phyloP scores from a whole-genome alignment of 2,113 vertebrate species.

The Sus scrofa region DNA sequence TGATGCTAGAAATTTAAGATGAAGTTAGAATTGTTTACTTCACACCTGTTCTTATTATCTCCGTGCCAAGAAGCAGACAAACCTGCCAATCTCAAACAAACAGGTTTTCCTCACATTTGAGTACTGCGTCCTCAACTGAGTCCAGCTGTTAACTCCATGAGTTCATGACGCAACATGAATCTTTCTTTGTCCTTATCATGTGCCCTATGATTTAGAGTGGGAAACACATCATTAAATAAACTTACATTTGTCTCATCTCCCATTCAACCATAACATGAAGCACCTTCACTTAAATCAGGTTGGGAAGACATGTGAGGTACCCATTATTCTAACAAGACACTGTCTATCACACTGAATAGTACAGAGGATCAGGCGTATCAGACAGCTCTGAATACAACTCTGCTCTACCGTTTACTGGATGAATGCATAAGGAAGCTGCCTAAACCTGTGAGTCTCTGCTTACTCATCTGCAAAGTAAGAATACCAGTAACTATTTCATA shows the following conservation, averaged over 20 bases:
- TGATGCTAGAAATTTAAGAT: slow-evolving; percentile 36
- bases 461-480: background rate
- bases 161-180: background rate
- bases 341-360: background rate
- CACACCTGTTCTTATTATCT: slow-evolving; percentile 47
- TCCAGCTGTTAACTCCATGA: background rate
- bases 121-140: background rate
- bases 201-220: background rate
- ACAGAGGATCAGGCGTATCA: background rate
- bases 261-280: background rate
- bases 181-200: background rate
- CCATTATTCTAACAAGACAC: background rate
- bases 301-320: background rate
- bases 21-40: slow-evolving; percentile 41
- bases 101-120: background rate
- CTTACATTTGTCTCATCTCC: background rate
- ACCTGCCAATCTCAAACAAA: background rate
- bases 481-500: background rate
- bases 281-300: background rate
- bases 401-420: background rate
- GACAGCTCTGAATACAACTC: background rate
- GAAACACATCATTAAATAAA: background rate
- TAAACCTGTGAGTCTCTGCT: background rate
- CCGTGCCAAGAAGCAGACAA: slow-evolving; percentile 45
- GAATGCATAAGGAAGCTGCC: background rate